Percentiles rank a stretch among this genome's conserved stretches.
These are phyloP conservation scores for Listrodromus nycthemerus DNA, from an alignment of 2,888 invertebrate genomes.

Conservation along the genomic window DNA sequence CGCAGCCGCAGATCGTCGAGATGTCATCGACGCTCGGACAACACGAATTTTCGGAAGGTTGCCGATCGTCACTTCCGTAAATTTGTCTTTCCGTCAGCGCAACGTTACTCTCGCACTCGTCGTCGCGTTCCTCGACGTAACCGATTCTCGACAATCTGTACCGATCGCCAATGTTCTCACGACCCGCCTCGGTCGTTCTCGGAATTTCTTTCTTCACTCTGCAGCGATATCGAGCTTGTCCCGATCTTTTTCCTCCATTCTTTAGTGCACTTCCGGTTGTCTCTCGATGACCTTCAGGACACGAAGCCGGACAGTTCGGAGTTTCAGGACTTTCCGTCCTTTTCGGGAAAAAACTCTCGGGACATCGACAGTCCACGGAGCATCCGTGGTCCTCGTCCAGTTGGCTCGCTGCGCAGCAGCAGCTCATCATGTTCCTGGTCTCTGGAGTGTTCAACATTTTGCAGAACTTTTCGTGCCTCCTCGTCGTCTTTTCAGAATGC, in stretches of 20 bases:
- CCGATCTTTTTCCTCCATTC: not conserved
- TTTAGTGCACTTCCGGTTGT: not conserved
- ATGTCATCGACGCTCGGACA: slow-evolving; percentile 10
- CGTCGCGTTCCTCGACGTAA: slow-evolving; percentile 47
- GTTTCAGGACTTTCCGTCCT: slow-evolving; percentile 8
- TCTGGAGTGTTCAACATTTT: slow-evolving; percentile 54
- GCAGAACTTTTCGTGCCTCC: slow-evolving; percentile 57
- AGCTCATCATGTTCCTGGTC: slow-evolving; percentile 51
- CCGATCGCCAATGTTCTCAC: not conserved
- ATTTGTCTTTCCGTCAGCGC: not conserved
- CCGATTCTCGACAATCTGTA: slow-evolving; percentile 41
- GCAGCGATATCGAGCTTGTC: too few relatives aligned
- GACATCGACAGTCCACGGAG: slow-evolving; percentile 60
- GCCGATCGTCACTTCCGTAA: not conserved
- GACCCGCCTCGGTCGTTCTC: not conserved
- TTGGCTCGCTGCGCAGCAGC: slow-evolving; percentile 52
- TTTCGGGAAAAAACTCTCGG: slow-evolving; percentile 50
- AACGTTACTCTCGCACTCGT: slow-evolving; percentile 28
- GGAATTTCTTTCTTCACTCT: slow-evolving; percentile 18
- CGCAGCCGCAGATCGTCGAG: slow-evolving; percentile 43
- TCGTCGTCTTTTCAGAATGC: not conserved
- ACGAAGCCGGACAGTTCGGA: slow-evolving; percentile 24
- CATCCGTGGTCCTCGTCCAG: slow-evolving; percentile 51
- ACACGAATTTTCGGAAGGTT: slow-evolving; percentile 7
- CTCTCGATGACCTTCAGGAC: slow-evolving; percentile 1